Percentiles rank a stretch among this genome's conserved stretches.
phyloP scores from a whole-genome alignment of 2,797 vertebrate genomes.

The Spondyliosoma cantharus region DNA sequence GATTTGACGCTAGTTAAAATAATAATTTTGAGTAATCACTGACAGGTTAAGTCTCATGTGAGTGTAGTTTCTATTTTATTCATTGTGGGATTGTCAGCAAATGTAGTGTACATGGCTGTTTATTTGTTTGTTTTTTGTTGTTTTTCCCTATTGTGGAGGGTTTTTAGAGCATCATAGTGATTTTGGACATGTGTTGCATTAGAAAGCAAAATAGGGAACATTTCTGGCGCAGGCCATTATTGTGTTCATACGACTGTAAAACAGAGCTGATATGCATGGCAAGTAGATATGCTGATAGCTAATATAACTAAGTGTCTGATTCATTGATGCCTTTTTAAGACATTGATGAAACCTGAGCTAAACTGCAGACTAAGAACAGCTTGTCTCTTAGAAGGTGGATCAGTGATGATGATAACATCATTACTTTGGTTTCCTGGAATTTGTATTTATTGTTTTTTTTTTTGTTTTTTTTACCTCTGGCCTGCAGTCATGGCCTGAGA shows the following conservation, averaged over 20 bases:
- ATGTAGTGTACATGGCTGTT: background rate
- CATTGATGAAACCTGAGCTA: conserved; percentile 10
- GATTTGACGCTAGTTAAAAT: no score
- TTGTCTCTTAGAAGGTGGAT: background rate
- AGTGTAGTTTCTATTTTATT: background rate
- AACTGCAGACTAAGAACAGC: conserved; percentile 4
- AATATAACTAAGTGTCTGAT: background rate
- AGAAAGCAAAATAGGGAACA: background rate
- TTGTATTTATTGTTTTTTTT: no score
- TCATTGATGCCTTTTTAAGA: conserved; percentile 8
- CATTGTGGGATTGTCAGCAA: background rate
- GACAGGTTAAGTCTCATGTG: no score
- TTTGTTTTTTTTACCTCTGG: background rate
- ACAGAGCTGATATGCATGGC: background rate
- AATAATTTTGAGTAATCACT: no score
- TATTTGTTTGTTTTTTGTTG: background rate
- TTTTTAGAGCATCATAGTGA: background rate
- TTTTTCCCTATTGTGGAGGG: background rate
- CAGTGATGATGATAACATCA: background rate
- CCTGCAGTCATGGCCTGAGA: conserved; percentile 40
- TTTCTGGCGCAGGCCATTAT: background rate
- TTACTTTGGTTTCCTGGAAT: background rate
- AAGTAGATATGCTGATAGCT: background rate
- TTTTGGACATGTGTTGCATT: background rate
- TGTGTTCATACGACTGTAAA: background rate